Evolutionary conservation across 2,113 vertebrate genomes (phyloP).

Genomic region (Anhinga rufa): DNA sequence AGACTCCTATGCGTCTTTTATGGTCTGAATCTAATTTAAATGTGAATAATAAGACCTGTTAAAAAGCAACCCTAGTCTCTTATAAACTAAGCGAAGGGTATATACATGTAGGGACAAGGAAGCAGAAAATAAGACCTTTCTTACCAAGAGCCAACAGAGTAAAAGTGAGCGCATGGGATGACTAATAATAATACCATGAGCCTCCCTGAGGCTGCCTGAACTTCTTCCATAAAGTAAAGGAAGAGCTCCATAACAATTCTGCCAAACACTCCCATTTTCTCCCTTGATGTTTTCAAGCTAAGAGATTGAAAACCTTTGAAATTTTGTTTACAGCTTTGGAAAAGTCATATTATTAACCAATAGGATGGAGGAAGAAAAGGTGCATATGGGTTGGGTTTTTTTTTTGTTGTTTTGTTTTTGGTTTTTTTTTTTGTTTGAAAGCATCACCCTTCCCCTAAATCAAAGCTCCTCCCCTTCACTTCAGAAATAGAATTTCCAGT

Average conservation of each 20-base stretch:
- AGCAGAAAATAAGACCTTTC: background rate
- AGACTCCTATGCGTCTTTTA: background rate
- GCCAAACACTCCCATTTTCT: background rate
- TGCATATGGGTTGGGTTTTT: background rate
- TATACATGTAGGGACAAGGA: background rate
- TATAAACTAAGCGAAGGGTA: background rate
- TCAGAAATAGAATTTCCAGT: background rate
- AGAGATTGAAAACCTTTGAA: background rate
- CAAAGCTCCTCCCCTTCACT: background rate
- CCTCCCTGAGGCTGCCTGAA: background rate
- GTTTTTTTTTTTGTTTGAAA: background rate
- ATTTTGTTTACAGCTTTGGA: background rate
- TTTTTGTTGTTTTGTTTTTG: too few relatives aligned
- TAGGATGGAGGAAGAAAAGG: too few relatives aligned
- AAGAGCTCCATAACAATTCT: background rate
- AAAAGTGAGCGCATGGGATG: background rate
- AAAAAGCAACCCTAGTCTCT: background rate
- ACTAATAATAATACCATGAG: background rate
- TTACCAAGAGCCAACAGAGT: background rate
- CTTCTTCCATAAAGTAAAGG: background rate
- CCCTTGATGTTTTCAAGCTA: background rate
- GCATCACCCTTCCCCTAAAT: background rate
- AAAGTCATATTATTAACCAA: background rate
- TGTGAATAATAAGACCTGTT: background rate
- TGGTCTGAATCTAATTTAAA: background rate